Base-by-base conservation (phyloP, 2,113 vertebrate genomes). In the Edolisoma coerulescens region DNA sequence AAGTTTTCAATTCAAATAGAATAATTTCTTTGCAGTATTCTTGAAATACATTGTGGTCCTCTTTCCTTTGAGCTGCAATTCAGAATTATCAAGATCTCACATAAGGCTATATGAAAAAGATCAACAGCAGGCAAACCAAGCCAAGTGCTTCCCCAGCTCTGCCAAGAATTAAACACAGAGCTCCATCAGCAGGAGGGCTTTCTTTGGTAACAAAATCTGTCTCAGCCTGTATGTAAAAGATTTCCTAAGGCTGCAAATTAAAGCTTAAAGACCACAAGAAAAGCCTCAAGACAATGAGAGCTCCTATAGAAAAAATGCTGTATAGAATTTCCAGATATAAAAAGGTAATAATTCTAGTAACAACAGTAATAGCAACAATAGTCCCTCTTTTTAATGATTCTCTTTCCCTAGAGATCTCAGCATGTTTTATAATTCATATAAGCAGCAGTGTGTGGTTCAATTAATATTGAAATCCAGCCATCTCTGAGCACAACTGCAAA, bases 31-130 rank as follows among this genome's bases (percentile, higher is more conserved):
- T 68, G n/a, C 63, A 39, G 6, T 45, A 39, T 54, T 70, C 60
- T 91, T 88, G 44, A 93, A 96, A 95, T 44, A 83, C 18, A 39
- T 30, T 47, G 33, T 67, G 41, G 16, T 93, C 9, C 71, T 87
- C 70, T 63, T 88, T 63, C 39, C 49, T 96, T 85, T 60, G 45
- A 91, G 82, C 39, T 86, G 67, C 39, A 93, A 57, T 47, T 91
- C 87, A 96, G 82, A 95, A 86, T 91, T 80, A 90, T 49, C 54
- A 70, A 69, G 54, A 94, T 83, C 24, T 91, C 93, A 76, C 90
- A 88, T 77, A 93, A 93, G 91, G 89, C 79, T 92, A 77, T 68
- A 84, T 88, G 84, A 93, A 95, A 94, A 95, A 92, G 92, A 96
- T 86, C 85, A 96, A 96, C 67, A 90, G 82, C 64, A 88, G 57